Evolutionary conservation across 2,113 vertebrate species (phyloP), one percentile per base, ranked within the genome.

Genomic region (Oreocharis arfaki): DNA sequence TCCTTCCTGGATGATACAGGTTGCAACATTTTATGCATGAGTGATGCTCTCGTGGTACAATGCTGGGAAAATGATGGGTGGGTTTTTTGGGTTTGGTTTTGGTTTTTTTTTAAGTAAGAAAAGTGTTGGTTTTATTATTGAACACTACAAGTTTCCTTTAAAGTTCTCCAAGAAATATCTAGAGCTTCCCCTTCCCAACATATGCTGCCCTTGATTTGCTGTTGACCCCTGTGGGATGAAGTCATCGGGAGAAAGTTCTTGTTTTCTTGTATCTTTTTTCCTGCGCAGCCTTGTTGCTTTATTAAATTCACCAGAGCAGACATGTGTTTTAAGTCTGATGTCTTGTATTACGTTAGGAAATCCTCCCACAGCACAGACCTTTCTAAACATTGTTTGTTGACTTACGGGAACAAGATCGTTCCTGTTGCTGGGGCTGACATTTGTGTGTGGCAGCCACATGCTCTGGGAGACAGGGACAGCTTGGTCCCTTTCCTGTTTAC

Each of bases 161-260:
- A 55, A 67, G 35, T 75, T 91, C 41, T 92, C 4, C 3, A 79
- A 84, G 44, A 92, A 86, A 86, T 65, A 73, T 88, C 68, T 41
- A 91, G 95, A 84, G 78, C 37, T 81, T 84, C 68, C 9, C 23
- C 26, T 84, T 94, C 71, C 73, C 76, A 46, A 60, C 32, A 71
- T 74, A 19, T 13, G 16, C 35, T 49, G 73, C 21, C 21, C 47
- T 78, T 78, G 82, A 61, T 93, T 89, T 89, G 50, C 49, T 75
- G 32, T 67, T 89, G 82, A 91, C 27, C 47, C 39, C 37, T 74
- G 56, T 39, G 80, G 64, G 76, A 92, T 96, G 96, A 96, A 96
- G 80, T 96, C 83, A 94, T 87, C 85, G 78, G 61, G 85, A 94
- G 88, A 95, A 96, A 93, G 88, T 75, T 94, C 86, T 92, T 94